Evolutionary conservation across 1,140 invertebrate species (phyloP).

Genomic region (Papilio helenus): DNA sequence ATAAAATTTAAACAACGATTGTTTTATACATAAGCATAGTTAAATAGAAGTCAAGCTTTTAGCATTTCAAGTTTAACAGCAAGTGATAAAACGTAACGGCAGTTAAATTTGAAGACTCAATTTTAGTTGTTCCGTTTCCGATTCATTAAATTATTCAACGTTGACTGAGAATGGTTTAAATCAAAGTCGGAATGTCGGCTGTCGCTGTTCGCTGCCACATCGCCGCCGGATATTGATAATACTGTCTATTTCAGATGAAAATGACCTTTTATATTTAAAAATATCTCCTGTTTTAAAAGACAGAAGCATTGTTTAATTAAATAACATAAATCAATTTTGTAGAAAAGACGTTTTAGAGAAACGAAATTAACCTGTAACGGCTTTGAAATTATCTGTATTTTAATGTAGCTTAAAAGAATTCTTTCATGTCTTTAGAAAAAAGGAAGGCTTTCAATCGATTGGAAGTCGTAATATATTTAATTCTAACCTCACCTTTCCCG

Average conservation of each 20-base stretch:
- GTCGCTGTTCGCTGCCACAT: background rate
- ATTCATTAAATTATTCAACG: constrained; percentile 26
- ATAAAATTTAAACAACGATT: background rate
- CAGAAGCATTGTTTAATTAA: background rate
- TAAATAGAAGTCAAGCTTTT: background rate
- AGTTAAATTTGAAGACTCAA: constrained; percentile 20
- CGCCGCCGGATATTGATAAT: background rate
- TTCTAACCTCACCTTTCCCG: constrained; percentile 1
- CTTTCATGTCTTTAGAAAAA: background rate
- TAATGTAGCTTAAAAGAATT: background rate
- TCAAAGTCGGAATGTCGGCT: constrained; percentile 1
- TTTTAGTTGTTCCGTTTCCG: constrained; percentile 18
- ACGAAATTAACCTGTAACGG: background rate
- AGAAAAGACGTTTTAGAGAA: background rate
- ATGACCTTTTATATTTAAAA: background rate
- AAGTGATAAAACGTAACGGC: constrained; percentile 7
- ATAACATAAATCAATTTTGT: background rate
- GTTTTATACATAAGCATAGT: background rate
- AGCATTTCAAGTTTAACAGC: background rate
- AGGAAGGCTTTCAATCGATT: background rate
- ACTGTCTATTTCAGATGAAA: background rate
- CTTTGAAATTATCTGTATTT: background rate
- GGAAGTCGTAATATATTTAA: constrained; percentile 12
- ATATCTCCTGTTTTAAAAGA: background rate
- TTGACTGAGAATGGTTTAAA: background rate